Evolutionary conservation across 2,888 invertebrate genomes (phyloP).

Genomic region (Rhyacophila evoluta): DNA sequence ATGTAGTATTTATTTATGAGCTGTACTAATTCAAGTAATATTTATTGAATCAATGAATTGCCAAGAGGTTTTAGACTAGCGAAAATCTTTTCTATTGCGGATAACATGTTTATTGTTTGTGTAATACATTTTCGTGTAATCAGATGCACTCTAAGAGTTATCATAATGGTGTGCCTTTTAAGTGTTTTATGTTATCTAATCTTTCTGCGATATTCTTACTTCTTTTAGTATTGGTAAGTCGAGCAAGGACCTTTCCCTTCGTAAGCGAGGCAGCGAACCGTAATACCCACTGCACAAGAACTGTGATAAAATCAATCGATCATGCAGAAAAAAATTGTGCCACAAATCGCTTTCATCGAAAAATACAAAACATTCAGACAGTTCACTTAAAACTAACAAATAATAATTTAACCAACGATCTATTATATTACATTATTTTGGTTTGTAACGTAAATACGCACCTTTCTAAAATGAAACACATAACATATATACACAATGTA

Average conservation of each 20-base stretch:
- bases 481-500: too few species aligned
- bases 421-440: too few species aligned
- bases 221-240: conserved; percentile 83
- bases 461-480: too few species aligned
- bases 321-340: conserved; percentile 4
- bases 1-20: too few species aligned
- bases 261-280: conserved; percentile 79
- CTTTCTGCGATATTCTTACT: conserved; percentile 68
- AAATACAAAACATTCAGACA: background rate
- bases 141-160: background rate
- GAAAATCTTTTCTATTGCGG: too few species aligned
- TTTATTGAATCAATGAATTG: too few species aligned
- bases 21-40: too few species aligned
- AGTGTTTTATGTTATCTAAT: conserved; percentile 44
- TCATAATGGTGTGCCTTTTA: conserved; percentile 34
- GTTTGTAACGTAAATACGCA: too few species aligned
- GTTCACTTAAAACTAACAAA: background rate
- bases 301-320: conserved; percentile 60
- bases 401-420: too few species aligned
- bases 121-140: too few species aligned
- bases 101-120: too few species aligned
- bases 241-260: conserved; percentile 83
- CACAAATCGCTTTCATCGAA: background rate
- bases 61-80: too few species aligned
- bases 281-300: conserved; percentile 79